These are phyloP conservation scores for Orius insidiosus DNA, from an alignment of 1,140 invertebrate genomes.

Conservation along the genomic window DNA sequence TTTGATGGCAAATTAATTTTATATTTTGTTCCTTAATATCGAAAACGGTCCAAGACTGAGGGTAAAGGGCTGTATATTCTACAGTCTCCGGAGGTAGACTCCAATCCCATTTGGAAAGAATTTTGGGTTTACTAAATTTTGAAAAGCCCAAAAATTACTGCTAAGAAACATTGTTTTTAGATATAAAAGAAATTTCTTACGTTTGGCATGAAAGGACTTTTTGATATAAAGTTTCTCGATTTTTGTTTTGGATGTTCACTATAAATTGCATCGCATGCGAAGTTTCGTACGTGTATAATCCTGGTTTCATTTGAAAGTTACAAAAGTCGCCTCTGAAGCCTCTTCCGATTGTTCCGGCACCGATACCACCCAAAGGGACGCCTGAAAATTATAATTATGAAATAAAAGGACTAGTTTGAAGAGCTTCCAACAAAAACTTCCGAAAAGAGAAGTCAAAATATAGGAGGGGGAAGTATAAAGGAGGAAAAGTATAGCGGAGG, in stretches of 20 bases:
- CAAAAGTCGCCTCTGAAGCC: conserved; percentile 88
- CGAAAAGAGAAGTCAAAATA: no score
- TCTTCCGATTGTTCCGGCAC: conserved; percentile 72
- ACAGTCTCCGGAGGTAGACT: conserved; percentile 49
- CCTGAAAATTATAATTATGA: conserved; percentile 37
- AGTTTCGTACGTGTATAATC: conserved; percentile 62
- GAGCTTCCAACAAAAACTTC: no score
- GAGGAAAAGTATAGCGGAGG: no score
- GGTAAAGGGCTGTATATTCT: conserved; percentile 74
- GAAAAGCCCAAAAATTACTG: neutral
- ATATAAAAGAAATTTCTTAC: conserved; percentile 1
- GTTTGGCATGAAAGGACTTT: conserved; percentile 48
- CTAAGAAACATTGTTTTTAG: neutral
- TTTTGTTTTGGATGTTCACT: conserved; percentile 50
- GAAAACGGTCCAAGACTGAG: conserved; percentile 78
- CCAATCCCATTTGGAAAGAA: conserved; percentile 55
- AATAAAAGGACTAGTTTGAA: no score
- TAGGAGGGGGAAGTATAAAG: no score
- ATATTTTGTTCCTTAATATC: conserved; percentile 62
- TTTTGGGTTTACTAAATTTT: conserved; percentile 8
- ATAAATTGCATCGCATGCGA: conserved; percentile 75
- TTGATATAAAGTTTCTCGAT: conserved; percentile 62
- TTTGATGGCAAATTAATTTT: conserved; percentile 63
- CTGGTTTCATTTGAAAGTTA: conserved; percentile 71
- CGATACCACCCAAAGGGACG: conserved; percentile 81